These are phyloP conservation scores for Sminthurides aquaticus DNA, from an alignment of 2,888 invertebrate species.

Conservation along the genomic window DNA sequence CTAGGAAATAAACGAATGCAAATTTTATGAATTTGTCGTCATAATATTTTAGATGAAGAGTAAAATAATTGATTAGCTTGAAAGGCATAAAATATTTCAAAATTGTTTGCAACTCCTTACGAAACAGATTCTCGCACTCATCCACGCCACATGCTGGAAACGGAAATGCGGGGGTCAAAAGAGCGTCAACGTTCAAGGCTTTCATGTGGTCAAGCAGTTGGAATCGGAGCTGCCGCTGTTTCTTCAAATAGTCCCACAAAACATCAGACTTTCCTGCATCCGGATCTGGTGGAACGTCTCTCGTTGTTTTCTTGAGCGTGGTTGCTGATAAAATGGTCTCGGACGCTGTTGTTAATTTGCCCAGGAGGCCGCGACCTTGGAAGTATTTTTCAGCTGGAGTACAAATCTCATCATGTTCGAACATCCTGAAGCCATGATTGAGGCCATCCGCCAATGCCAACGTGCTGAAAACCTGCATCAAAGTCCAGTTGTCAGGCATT, in stretches of 20 bases:
- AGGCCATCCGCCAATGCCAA: not conserved
- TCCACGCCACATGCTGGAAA: not conserved
- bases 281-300: not conserved
- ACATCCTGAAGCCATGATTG: not conserved
- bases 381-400: not conserved
- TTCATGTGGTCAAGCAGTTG: slow-evolving; percentile 21
- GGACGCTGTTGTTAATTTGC: too few species aligned
- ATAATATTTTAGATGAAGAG: too few species aligned
- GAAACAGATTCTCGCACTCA: not conserved
- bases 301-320: not conserved
- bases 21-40: too few species aligned
- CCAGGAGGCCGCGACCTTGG: not conserved
- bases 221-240: slow-evolving; percentile 16
- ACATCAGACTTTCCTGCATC: not conserved
- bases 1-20: too few species aligned
- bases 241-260: not conserved
- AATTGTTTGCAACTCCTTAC: not conserved
- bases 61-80: not conserved
- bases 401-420: not conserved
- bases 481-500: slow-evolving; percentile 17
- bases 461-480: not conserved
- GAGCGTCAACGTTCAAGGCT: not conserved
- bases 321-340: not conserved
- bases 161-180: not conserved
- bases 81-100: not conserved